Base-by-base conservation (phyloP, 2,797 vertebrate genomes). In the Helostoma temminkii region DNA sequence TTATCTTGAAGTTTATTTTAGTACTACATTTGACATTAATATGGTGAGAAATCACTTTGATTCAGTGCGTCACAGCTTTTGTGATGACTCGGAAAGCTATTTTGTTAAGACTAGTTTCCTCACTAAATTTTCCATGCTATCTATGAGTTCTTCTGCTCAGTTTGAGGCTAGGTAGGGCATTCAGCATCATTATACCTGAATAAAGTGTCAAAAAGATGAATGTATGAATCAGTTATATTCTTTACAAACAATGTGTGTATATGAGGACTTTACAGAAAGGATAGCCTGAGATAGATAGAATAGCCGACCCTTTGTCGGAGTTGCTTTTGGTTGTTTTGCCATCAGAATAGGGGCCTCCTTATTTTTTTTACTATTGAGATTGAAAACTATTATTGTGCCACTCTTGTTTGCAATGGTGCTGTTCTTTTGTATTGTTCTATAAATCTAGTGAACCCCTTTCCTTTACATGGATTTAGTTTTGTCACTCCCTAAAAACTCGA, bases 21-120 rank as follows among this genome's bases (percentile, higher is more conserved):
- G 64, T 63, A n/a, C 0, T 34, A 57, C 62, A 53, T 2, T 5
- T 86, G 86, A 89, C 91, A 76, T 88, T 90, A 84, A 90, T 78
- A 62, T 52, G 64, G 86, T 88, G 83, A 25, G 42, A 78, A 79
- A 74, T 80, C 56, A 54, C 81, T 90, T 89, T 89, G 83, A 84
- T 86, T 85, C 80, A 57, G 47, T 34, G 26, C 37, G 28, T 71
- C 45, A 41, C 53, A 43, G 73, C 69, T 79, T 85, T 62, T 78
- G 64, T 56, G 72, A 82, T 77, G 69, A 72, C 66, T 76, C 15
- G 41, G 77, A 75, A 78, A 82, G 71, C 80, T 68, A 52, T 57
- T 68, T 65, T 82, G 78, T 89, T 87, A 72, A 74, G 76, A 82
- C 53, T 49, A 46, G 48, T 59, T 60, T 71, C 37, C 60, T 81